These are phyloP conservation scores for Hystrix brachyura DNA, from an alignment of 2,113 vertebrate species.

Conservation along the genomic window DNA sequence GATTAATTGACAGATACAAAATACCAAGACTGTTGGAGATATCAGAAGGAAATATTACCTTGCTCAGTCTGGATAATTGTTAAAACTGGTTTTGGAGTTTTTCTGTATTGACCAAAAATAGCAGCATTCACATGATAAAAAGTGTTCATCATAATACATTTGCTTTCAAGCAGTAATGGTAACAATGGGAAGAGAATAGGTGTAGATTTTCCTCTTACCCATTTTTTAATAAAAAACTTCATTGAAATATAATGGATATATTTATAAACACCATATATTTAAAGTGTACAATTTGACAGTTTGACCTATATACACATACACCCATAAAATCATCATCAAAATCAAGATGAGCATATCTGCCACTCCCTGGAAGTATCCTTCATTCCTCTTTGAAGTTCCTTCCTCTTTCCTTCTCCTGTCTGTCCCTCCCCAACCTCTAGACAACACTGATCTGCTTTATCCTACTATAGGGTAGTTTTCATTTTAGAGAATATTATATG, in stretches of 20 bases:
- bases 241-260: constrained; percentile 25
- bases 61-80: neutral
- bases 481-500: constrained; percentile 47
- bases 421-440: neutral
- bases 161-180: constrained; percentile 31
- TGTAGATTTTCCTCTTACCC: neutral
- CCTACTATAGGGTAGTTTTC: constrained; percentile 39
- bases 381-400: neutral
- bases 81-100: constrained; percentile 53
- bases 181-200: constrained; percentile 3
- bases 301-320: neutral
- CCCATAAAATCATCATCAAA: neutral
- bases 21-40: neutral
- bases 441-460: constrained; percentile 7
- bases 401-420: neutral
- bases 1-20: neutral
- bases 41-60: neutral
- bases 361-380: neutral
- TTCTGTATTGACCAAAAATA: constrained; percentile 35
- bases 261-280: constrained; percentile 38
- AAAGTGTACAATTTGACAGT: constrained; percentile 6
- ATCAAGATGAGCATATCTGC: neutral
- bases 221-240: neutral
- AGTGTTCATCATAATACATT: constrained; percentile 24
- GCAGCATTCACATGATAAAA: constrained; percentile 34